A percentile compares a stretch with the other conserved stretches of the same genome.
Conservation (phyloP, 2,797 vertebrate species). For the Ataeniobius toweri region DNA sequence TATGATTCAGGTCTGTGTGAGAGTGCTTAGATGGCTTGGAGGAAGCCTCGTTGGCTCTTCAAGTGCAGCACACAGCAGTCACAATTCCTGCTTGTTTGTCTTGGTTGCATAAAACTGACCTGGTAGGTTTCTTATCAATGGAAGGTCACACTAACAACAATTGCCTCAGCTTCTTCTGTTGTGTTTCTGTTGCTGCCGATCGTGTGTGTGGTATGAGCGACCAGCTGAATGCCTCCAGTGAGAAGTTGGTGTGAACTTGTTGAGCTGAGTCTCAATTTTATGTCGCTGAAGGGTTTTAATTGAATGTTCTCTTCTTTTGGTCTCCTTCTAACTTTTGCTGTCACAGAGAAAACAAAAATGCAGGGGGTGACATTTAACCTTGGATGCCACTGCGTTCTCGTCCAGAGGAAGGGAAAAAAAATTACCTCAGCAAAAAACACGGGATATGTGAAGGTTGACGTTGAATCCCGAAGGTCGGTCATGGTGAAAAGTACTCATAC, state of each 20-base stretch:
- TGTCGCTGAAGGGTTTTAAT: constrained; percentile 58
- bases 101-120: constrained; percentile 50
- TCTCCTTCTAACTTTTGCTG: constrained; percentile 12
- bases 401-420: constrained; percentile 19
- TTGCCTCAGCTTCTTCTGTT: constrained; percentile 38
- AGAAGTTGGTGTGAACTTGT: constrained; percentile 52
- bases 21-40: constrained; percentile 61
- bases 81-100: constrained; percentile 40
- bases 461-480: constrained; percentile 37
- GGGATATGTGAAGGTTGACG: constrained; percentile 29
- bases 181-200: constrained; percentile 35
- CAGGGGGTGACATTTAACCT: constrained; percentile 62
- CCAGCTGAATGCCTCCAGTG: constrained; percentile 41
- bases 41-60: constrained; percentile 48
- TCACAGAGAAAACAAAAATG: constrained; percentile 34
- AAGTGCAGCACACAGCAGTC: constrained; percentile 39
- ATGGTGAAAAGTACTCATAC: constrained; percentile 16
- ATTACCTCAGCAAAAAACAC: constrained; percentile 30
- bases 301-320: constrained; percentile 49
- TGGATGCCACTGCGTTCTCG: constrained; percentile 34
- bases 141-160: constrained; percentile 36
- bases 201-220: constrained; percentile 18
- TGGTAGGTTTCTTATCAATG: constrained; percentile 52
- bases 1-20: constrained; percentile 71
- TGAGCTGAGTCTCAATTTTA: constrained; percentile 48